Percentiles rank a stretch among this genome's conserved stretches.
phyloP scores from a whole-genome alignment of 2,113 vertebrate genomes.

The Nipponia nippon region DNA sequence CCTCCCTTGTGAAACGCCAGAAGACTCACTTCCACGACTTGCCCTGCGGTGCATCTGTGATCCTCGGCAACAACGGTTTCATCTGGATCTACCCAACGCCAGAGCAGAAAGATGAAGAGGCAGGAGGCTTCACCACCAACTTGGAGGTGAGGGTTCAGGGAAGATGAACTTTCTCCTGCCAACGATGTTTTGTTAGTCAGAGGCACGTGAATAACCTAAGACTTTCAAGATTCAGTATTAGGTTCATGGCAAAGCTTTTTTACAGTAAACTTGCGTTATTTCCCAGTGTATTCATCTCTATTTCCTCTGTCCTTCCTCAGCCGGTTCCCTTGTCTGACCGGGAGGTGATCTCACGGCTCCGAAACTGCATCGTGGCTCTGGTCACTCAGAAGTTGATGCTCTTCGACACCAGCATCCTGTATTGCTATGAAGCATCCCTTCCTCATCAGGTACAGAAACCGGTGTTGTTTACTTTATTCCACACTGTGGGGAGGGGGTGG shows the following conservation, averaged over 20 bases:
- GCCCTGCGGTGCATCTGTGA: conserved; percentile 90
- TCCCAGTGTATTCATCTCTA: background rate
- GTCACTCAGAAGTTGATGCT: conserved; percentile 85
- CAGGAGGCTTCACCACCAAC: conserved; percentile 85
- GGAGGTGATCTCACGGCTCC: conserved; percentile 93
- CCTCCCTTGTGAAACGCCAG: conserved; percentile 92
- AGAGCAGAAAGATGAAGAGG: conserved; percentile 85
- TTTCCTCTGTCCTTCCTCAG: conserved; percentile 57
- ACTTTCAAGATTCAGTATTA: background rate
- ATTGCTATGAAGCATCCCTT: conserved; percentile 93
- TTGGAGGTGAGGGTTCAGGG: conserved; percentile 78
- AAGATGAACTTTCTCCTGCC: background rate
- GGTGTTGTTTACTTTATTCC: background rate
- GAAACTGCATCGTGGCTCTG: conserved; percentile 90
- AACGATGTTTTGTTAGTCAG: background rate
- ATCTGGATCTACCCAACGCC: conserved; percentile 93
- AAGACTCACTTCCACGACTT: conserved; percentile 97
- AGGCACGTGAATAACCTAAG: background rate
- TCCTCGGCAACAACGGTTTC: conserved; percentile 93
- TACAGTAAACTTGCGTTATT: background rate
- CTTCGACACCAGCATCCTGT: conserved; percentile 94
- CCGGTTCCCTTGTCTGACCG: conserved; percentile 84
- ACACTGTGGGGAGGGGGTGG: background rate
- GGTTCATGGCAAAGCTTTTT: background rate
- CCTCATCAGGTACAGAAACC: conserved; percentile 82